phyloP scores from a whole-genome alignment of 1,140 invertebrate genomes.

The Ephestia elutella region DNA sequence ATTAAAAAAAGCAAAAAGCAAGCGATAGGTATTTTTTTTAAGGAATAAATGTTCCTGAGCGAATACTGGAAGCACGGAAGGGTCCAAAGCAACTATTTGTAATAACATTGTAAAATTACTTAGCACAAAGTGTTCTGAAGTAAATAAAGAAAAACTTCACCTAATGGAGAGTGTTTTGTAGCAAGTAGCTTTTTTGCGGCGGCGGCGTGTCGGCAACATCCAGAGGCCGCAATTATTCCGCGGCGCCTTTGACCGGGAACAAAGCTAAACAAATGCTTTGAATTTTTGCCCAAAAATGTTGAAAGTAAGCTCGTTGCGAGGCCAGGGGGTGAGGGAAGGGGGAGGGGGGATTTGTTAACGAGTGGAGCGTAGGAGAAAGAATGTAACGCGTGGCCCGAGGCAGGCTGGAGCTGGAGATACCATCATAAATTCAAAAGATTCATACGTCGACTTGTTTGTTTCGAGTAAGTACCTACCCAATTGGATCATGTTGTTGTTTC shows the following conservation, averaged over 20 bases:
- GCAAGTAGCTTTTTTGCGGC: not conserved
- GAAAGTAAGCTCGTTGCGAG: constrained; percentile 31
- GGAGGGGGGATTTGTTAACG: not conserved
- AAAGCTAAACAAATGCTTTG: constrained; percentile 8
- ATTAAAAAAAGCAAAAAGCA: no score
- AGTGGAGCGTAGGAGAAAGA: not conserved
- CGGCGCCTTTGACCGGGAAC: constrained; percentile 3
- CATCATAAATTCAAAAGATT: no score
- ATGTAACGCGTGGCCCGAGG: not conserved
- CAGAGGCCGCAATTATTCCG: not conserved
- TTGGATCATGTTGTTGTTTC: no score
- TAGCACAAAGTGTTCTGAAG: no score
- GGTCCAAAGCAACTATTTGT: no score
- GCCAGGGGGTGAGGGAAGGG: not conserved
- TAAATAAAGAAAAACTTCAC: no score
- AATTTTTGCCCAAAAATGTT: constrained; percentile 4
- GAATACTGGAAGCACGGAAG: no score
- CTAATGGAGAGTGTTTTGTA: no score
- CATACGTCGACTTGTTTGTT: not conserved
- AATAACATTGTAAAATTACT: no score
- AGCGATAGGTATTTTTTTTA: no score
- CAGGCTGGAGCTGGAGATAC: not conserved
- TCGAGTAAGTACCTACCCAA: no score
- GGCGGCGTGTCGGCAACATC: not conserved
- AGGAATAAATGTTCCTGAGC: no score